Conservation (phyloP, 2,113 vertebrate genomes). For the Coturnix japonica region DNA sequence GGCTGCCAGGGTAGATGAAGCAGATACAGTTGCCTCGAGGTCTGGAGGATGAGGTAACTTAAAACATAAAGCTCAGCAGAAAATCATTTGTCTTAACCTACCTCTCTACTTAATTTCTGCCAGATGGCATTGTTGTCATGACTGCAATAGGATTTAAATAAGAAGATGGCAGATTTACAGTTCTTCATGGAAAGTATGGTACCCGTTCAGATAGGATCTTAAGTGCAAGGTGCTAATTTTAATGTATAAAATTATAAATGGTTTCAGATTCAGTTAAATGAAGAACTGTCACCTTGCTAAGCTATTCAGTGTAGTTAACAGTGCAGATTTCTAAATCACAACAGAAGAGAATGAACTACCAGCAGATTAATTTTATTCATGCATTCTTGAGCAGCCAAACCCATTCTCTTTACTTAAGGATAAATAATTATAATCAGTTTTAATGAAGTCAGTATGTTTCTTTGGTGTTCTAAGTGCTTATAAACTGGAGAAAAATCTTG, state of each 20-base stretch:
- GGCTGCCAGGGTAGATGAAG: not conserved
- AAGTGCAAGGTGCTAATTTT: not conserved
- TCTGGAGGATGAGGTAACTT: not conserved
- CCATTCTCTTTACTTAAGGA: not conserved
- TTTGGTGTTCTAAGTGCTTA: not conserved
- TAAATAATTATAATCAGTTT: not conserved
- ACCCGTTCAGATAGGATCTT: not conserved
- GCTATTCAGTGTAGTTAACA: not conserved
- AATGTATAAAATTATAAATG: not conserved
- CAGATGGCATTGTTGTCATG: not conserved
- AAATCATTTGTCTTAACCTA: not conserved
- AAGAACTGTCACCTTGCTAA: not conserved
- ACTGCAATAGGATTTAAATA: not conserved
- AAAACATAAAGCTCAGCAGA: not conserved
- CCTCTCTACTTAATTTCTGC: not conserved
- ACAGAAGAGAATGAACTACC: not conserved
- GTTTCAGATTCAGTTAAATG: not conserved
- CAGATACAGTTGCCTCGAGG: not conserved
- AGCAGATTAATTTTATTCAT: not conserved
- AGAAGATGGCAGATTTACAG: not conserved
- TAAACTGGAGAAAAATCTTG: accelerated
- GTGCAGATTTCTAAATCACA: not conserved
- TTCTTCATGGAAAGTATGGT: not conserved
- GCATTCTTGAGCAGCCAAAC: not conserved
- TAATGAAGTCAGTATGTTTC: not conserved